Percentiles rank a stretch among this genome's conserved stretches.
phyloP scores from a whole-genome alignment of 2,888 invertebrate species.

The Teleogryllus oceanicus region DNA sequence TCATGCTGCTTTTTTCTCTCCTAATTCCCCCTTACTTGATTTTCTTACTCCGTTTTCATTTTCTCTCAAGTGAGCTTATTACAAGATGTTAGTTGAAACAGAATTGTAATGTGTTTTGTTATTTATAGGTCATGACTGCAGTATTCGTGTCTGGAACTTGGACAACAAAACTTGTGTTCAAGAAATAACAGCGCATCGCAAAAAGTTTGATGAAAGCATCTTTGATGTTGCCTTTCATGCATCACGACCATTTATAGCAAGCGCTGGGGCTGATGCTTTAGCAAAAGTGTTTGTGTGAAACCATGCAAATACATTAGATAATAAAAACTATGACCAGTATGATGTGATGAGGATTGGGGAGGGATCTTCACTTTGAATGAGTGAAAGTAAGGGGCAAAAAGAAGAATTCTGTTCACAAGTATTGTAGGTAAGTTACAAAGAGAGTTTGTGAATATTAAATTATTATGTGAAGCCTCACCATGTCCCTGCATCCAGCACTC shows the following conservation, averaged over 20 bases:
- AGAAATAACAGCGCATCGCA: constrained; percentile 98
- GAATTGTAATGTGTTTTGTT: not conserved
- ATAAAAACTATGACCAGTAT: not conserved
- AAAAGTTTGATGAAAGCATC: constrained; percentile 99
- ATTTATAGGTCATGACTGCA: constrained; percentile 83
- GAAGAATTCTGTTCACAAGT: not conserved
- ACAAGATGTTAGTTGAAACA: constrained; percentile 2
- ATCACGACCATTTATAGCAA: constrained; percentile 95
- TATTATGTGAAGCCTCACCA: not conserved
- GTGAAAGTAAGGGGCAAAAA: not conserved
- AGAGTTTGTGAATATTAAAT: not conserved
- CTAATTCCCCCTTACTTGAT: no score
- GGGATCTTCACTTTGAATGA: constrained; percentile 18
- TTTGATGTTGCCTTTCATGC: constrained; percentile 99
- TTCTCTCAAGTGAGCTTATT: constrained; percentile 42
- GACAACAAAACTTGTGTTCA: constrained; percentile 99
- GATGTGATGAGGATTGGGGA: constrained; percentile 21
- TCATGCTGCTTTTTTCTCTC: no score
- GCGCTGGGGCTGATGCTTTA: constrained; percentile 97
- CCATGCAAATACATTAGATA: not conserved
- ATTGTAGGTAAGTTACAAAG: not conserved
- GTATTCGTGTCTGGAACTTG: constrained; percentile 97
- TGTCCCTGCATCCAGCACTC: not conserved
- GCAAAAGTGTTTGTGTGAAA: constrained; percentile 94
- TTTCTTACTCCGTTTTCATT: not conserved